Evolutionary conservation across 2,113 vertebrate species (phyloP).

Genomic region (Pelmatolapia mariae): DNA sequence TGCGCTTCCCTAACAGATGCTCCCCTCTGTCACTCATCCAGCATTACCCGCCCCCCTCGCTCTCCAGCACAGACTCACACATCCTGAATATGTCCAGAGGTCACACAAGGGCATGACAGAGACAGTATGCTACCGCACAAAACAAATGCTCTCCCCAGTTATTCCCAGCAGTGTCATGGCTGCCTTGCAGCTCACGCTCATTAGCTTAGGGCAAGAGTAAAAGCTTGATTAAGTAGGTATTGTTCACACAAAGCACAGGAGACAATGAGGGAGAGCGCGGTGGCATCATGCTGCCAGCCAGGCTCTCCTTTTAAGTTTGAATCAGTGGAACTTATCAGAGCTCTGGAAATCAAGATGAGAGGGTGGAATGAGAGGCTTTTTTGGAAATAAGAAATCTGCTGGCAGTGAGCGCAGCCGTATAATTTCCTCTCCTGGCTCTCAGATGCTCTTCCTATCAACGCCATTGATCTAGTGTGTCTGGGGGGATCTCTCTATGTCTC

Average conservation of each 20-base stretch:
- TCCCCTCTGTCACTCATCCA: conserved; percentile 62
- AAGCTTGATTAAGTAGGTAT: conserved; percentile 17
- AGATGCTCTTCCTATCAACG: conserved; percentile 44
- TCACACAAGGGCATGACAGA: conserved; percentile 39
- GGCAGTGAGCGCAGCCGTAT: conserved; percentile 30
- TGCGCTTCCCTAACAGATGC: conserved; percentile 62
- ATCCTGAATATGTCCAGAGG: conserved; percentile 26
- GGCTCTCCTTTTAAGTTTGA: conserved; percentile 29
- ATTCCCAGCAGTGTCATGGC: not conserved
- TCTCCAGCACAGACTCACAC: not conserved
- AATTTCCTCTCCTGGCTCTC: conserved; percentile 60
- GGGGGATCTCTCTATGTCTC: conserved; percentile 38
- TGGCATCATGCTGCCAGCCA: not conserved
- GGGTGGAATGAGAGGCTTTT: not conserved
- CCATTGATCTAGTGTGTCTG: conserved; percentile 58
- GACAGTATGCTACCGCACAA: not conserved
- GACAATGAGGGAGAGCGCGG: not conserved
- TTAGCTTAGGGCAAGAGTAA: not conserved
- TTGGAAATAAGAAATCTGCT: conserved; percentile 38
- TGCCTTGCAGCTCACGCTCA: not conserved
- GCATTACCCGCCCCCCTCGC: not conserved
- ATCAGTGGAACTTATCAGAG: conserved; percentile 48
- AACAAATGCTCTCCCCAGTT: not conserved
- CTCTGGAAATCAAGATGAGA: conserved; percentile 47
- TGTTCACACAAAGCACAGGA: conserved; percentile 15